These are phyloP conservation scores for Alcedo atthis DNA, from an alignment of 2,797 vertebrate genomes.

Conservation along the genomic window DNA sequence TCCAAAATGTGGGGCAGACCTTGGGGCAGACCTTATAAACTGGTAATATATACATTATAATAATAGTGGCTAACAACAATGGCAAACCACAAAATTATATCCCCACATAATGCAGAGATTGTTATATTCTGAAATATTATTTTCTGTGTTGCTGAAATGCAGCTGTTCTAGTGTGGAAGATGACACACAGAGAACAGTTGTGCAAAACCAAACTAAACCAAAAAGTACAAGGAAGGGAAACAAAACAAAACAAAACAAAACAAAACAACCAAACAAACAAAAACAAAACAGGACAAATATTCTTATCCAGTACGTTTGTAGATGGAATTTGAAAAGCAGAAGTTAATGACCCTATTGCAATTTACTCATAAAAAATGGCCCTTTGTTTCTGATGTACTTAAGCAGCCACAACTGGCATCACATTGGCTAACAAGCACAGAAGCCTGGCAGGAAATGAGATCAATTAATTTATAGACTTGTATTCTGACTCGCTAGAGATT, in stretches of 20 bases:
- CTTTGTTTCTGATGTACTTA: constrained; percentile 60
- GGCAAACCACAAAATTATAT: neutral
- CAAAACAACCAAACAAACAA: neutral
- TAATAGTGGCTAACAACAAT: neutral
- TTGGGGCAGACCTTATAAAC: neutral
- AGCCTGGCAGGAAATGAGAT: constrained; percentile 63
- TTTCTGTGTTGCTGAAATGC: constrained; percentile 1
- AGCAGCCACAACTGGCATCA: constrained; percentile 52
- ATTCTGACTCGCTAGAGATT: constrained; percentile 29
- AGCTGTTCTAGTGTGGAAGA: neutral
- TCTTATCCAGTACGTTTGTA: constrained; percentile 13
- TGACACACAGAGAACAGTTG: neutral
- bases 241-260: too few relatives aligned
- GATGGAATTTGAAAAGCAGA: constrained; percentile 42
- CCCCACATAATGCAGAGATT: neutral
- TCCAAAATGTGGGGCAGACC: neutral
- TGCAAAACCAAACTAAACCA: neutral
- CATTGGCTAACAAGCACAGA: constrained; percentile 47
- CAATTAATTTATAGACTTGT: constrained; percentile 65
- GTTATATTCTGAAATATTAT: neutral
- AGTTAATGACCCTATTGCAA: constrained; percentile 45
- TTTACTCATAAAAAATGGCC: constrained; percentile 57
- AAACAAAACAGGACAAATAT: neutral
- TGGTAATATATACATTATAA: neutral
- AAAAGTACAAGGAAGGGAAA: neutral